Base-by-base conservation (phyloP, 2,888 invertebrate species). In the Nebria salina region DNA sequence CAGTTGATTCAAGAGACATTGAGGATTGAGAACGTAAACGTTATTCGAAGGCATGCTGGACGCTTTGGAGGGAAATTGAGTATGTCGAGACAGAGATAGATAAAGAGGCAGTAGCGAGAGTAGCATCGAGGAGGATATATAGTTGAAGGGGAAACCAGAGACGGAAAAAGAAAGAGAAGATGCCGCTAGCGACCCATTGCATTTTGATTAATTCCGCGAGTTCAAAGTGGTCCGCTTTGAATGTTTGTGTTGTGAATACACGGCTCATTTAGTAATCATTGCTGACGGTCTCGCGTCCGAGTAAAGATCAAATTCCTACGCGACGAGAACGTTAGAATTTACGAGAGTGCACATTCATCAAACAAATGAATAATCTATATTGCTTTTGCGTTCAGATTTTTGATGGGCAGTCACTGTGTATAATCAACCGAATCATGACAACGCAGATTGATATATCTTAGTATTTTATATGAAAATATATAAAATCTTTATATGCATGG, bases 191-290 rank as follows among this genome's bases (percentile, higher is more conserved):
- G 68, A 68, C 26, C 68, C 75, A 26, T 72, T 72, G 65, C 77
- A 72, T 72, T 72, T 77, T 25, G 77, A 72, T 77, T 77, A 25
- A 72, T 77, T 77, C 77, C 70, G 68, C 68, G 34, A 72, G 77
- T 77, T 77, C 77, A 77, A 77, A 77, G 77, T 70, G 72, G 70
- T 72, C 72, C 72, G 68, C 68, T 68, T 68, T 26, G 68, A 26
- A 77, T 77, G 76, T 76, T 70, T 76, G 76, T 76, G 20, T 76
- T 76, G 42, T 76, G 42, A 68, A 34, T 76, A 72, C 70, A 77
- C 72, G 72, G 65, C 54, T 77, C 77, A 77, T 77, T 77, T 77
- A 70, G 54, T 70, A 77, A 72, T 77, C 70, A 72, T 77, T 64
- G 70, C 68, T 66, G 42, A 76, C 42, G 68, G 66, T 34, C 20